Evolutionary conservation across 2,797 vertebrate genomes (phyloP).

Genomic region (Pogonophryne albipinna): DNA sequence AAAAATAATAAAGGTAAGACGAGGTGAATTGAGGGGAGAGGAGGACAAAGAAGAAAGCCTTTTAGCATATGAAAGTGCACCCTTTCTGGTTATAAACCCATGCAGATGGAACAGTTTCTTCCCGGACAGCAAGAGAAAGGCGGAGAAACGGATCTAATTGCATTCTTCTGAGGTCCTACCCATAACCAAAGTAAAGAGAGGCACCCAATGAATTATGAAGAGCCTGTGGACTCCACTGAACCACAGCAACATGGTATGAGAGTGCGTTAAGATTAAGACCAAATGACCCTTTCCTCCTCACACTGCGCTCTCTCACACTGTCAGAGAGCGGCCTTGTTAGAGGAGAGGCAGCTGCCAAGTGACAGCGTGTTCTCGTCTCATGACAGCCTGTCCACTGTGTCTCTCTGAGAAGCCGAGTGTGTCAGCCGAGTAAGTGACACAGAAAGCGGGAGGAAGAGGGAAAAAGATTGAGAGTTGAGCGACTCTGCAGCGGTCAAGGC

Average conservation of each 20-base stretch:
- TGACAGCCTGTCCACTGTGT: slow-evolving; percentile 30
- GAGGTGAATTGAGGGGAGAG: not conserved
- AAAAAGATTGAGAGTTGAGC: slow-evolving; percentile 38
- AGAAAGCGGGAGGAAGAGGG: slow-evolving; percentile 43
- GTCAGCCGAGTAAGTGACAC: slow-evolving; percentile 34
- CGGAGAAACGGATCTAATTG: slow-evolving; percentile 26
- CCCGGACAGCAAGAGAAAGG: slow-evolving; percentile 4
- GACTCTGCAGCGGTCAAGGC: slow-evolving; percentile 50
- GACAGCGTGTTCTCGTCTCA: slow-evolving; percentile 46
- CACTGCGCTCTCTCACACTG: slow-evolving; percentile 20
- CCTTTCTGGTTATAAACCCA: slow-evolving; percentile 42
- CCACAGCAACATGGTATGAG: not conserved
- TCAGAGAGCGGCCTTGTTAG: slow-evolving; percentile 49
- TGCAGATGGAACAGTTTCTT: slow-evolving; percentile 10
- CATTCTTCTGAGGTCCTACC: slow-evolving; percentile 14
- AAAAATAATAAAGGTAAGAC: slow-evolving; percentile 2
- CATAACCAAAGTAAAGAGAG: slow-evolving; percentile 25
- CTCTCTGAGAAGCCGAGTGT: slow-evolving; percentile 32
- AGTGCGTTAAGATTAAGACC: not conserved
- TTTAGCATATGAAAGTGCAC: slow-evolving; percentile 19
- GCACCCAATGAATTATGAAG: slow-evolving; percentile 9
- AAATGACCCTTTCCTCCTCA: slow-evolving; percentile 26
- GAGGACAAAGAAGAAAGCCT: slow-evolving; percentile 9
- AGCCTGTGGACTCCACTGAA: slow-evolving; percentile 10
- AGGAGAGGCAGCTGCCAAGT: slow-evolving; percentile 53